Base-by-base conservation (phyloP, 2,797 vertebrate genomes). In the Perodicticus potto region DNA sequence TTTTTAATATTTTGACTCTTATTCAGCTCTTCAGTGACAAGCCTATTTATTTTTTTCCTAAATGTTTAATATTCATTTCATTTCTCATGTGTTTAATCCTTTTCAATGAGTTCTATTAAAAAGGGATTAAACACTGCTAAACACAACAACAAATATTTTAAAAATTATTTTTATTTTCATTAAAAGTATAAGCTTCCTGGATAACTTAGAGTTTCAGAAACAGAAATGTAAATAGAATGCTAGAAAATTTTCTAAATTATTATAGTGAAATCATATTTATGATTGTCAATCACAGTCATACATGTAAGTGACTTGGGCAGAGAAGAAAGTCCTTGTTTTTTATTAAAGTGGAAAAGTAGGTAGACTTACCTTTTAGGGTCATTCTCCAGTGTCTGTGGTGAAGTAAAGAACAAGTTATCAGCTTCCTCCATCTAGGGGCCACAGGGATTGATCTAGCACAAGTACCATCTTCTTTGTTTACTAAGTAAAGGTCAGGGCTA, bases 61-160 rank as follows among this genome's bases (percentile, higher is more conserved):
- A 80, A 85, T 96, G 72, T 96, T 98, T 98, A 98, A 96, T 95
- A 98, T 98, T 98, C 97, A 91, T 94, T 98, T 97, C 97, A 74
- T 78, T 97, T 84, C 78, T 97, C 29, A 10, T 96, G 82, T 95
- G 45, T 96, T 97, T 98, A 98, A 98, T 98, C 98, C 97, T 98
- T 95, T 98, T 98, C 96, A 97, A 83, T 97, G 72, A 89, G 93
- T 96, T 98, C 97, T 97, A 98, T 98, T 98, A 98, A 98, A 98
- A 97, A 45, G n/a, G 96, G 97, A 98, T 98, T 98, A 98, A 97
- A 95, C 57, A 88, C 93, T 97, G 96, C 96, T 97, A 97, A 98
- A 98, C 96, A 97, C 93, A 98, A 97, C 97, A 98, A 96, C 86
- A 98, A 96, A 97, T 98, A 92, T 96, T 97, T 97, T 97, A 55